Conservation (phyloP, 2,113 vertebrate genomes). For the Laterallus jamaicensis region DNA sequence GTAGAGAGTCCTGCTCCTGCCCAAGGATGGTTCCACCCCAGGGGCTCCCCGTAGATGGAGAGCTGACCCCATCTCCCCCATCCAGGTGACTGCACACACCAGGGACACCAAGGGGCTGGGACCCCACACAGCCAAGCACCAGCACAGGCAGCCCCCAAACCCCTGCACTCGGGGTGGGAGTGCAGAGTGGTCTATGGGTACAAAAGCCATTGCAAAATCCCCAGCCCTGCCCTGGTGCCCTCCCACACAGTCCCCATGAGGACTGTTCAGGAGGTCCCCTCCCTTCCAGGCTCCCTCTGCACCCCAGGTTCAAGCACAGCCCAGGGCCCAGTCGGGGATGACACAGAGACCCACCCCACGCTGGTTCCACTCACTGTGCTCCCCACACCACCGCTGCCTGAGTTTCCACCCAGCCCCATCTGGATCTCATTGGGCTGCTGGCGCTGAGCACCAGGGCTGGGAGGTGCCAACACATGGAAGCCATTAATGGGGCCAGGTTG, state of each 20-base stretch:
- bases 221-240: background rate
- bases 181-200: background rate
- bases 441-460: background rate
- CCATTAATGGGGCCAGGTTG: background rate
- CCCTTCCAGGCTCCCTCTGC: background rate
- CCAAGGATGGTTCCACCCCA: background rate
- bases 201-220: background rate
- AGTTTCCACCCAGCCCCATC: constrained; percentile 42
- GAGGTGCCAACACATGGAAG: constrained; percentile 57
- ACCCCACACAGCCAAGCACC: background rate
- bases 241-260: background rate
- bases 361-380: background rate
- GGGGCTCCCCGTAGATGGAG: background rate
- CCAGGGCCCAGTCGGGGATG: background rate
- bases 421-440: constrained; percentile 13
- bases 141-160: rapidly evolving
- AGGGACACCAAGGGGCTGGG: background rate
- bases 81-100: background rate
- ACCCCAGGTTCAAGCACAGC: rapidly evolving
- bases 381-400: rapidly evolving
- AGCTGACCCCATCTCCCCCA: background rate
- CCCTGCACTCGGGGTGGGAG: rapidly evolving
- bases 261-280: rapidly evolving
- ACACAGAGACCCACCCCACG: background rate
- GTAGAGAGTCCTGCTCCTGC: background rate